A percentile compares a stretch with the other conserved stretches of the same genome.
Conservation (phyloP, 1,140 invertebrate species). For the Lamellibrachia luymesi region DNA sequence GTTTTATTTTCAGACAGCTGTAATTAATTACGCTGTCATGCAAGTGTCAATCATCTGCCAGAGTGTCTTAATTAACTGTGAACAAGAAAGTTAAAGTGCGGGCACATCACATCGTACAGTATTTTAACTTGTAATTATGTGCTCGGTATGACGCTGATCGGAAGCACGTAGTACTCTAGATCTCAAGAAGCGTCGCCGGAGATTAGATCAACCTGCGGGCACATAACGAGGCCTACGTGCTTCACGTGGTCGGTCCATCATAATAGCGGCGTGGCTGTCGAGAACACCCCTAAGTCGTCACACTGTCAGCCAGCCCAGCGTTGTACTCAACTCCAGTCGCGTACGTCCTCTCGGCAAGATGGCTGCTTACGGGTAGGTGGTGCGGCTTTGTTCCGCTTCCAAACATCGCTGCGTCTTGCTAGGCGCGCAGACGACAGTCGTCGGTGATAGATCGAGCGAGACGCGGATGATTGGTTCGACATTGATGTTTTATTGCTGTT, state of each 20-base stretch:
- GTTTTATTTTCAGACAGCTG: neutral
- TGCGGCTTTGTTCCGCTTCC: neutral
- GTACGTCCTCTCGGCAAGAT: neutral
- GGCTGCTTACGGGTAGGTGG: neutral
- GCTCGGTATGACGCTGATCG: neutral
- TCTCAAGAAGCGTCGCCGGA: neutral
- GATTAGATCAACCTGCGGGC: neutral
- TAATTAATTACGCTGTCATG: neutral
- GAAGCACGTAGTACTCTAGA: neutral
- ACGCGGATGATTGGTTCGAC: neutral
- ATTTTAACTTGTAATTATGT: neutral
- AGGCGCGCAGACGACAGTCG: neutral
- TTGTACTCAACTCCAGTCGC: neutral
- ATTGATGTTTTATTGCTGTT: neutral
- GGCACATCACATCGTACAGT: neutral
- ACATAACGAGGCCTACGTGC: neutral
- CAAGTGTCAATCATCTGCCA: neutral
- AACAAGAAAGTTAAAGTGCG: neutral
- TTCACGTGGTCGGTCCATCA: neutral
- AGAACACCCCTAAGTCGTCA: neutral
- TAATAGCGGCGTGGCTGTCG: neutral
- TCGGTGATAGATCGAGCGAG: neutral
- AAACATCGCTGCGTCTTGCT: neutral
- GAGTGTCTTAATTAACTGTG: neutral
- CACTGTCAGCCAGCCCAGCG: neutral